Evolutionary conservation across 2,113 vertebrate species (phyloP).

Genomic region (Ploceus nigricollis): DNA sequence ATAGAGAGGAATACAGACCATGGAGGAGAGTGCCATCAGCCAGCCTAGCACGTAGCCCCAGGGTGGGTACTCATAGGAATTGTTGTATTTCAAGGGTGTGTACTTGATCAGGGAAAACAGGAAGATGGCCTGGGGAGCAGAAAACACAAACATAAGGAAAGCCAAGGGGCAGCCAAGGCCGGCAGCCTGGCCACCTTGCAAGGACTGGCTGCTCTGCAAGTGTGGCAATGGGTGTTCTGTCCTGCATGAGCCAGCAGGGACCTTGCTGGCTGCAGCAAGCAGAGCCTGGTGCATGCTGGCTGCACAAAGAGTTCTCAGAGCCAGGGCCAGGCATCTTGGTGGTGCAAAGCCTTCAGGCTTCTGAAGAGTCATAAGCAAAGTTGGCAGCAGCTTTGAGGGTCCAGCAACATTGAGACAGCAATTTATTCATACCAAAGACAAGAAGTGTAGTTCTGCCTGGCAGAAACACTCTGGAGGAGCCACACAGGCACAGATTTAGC

Average conservation of each 20-base stretch:
- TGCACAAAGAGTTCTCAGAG: neutral
- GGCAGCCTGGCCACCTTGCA: neutral
- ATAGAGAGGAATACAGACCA: slow-evolving; percentile 85
- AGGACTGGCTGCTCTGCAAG: neutral
- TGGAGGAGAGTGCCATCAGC: slow-evolving; percentile 87
- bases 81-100: slow-evolving; percentile 88
- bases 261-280: neutral
- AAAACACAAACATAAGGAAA: neutral
- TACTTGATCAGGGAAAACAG: slow-evolving; percentile 91
- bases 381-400: neutral
- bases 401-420: neutral
- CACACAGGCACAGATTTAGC: neutral
- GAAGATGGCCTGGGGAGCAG: slow-evolving; percentile 79
- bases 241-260: neutral
- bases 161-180: neutral
- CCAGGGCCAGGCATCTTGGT: neutral
- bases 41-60: slow-evolving; percentile 89
- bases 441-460: neutral
- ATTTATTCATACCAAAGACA: neutral
- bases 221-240: neutral
- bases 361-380: neutral
- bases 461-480: neutral
- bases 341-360: neutral
- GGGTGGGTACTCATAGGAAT: slow-evolving; percentile 82
- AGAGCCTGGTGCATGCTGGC: neutral